These are phyloP conservation scores for Dryobotodes eremita DNA, from an alignment of 2,888 invertebrate genomes.

Conservation along the genomic window DNA sequence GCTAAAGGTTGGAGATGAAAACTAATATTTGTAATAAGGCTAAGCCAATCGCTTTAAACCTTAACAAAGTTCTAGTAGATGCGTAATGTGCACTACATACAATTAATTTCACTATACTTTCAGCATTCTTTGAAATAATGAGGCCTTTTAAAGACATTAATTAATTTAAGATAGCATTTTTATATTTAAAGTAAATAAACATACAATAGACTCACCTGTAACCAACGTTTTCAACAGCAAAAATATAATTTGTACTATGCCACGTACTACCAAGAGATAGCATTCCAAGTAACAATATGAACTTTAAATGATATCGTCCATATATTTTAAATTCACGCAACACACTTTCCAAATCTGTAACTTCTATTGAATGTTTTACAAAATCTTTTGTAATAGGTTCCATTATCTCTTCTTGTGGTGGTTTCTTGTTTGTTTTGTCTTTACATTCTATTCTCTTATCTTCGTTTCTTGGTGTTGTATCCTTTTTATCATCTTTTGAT, in stretches of 20 bases:
- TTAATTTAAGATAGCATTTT: background rate
- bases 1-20: background rate
- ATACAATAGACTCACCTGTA: slow-evolving; percentile 52
- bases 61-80: background rate
- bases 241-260: slow-evolving; percentile 63
- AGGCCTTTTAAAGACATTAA: background rate
- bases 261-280: slow-evolving; percentile 42
- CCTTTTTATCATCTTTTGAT: background rate
- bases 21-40: background rate
- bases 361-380: background rate
- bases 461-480: background rate
- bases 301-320: slow-evolving; percentile 64
- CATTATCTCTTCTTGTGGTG: background rate
- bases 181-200: background rate
- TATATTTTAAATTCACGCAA: slow-evolving; percentile 59
- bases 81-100: background rate
- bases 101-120: background rate
- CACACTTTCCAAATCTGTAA: slow-evolving; percentile 56
- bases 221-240: slow-evolving; percentile 61
- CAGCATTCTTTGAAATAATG: background rate
- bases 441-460: background rate
- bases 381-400: slow-evolving; percentile 1
- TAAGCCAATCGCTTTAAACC: background rate
- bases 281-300: slow-evolving; percentile 55
- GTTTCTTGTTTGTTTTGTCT: background rate